phyloP scores from a whole-genome alignment of 2,113 vertebrate species.

The Piprites chloris region DNA sequence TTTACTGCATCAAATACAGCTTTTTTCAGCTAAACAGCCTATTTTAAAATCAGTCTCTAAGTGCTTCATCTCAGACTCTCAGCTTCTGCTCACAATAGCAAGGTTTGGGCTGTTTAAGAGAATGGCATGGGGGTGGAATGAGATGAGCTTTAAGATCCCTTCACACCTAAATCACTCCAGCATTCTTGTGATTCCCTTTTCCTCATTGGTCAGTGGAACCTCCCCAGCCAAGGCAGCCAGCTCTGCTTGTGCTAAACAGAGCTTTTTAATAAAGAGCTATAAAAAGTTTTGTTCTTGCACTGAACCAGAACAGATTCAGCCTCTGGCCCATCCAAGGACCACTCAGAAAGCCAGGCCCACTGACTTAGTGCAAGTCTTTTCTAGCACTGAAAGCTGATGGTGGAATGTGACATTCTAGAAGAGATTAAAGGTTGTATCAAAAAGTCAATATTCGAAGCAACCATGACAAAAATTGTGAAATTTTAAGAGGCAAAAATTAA shows the following conservation, averaged over 20 bases:
- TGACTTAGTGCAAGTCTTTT: not conserved
- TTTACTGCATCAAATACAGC: not conserved
- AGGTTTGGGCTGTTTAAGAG: not conserved
- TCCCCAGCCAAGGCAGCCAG: not conserved
- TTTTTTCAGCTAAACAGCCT: not conserved
- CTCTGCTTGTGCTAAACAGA: not conserved
- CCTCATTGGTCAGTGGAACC: not conserved
- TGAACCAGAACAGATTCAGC: conserved; percentile 1
- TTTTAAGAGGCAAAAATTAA: not conserved
- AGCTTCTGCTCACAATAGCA: not conserved
- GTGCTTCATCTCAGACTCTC: not conserved
- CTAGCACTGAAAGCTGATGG: not conserved
- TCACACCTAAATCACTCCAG: not conserved
- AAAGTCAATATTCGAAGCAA: not conserved
- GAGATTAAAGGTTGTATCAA: not conserved
- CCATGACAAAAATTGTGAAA: not conserved
- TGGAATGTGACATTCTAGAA: not conserved
- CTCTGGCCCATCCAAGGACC: not conserved
- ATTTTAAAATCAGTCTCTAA: not conserved
- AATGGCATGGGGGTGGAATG: not conserved
- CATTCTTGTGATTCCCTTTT: not conserved
- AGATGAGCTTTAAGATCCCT: not conserved
- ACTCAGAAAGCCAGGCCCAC: not conserved
- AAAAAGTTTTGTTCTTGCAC: not conserved
- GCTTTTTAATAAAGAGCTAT: not conserved